Conservation (phyloP, 2,888 invertebrate genomes). For the Creontiades dilutus region DNA sequence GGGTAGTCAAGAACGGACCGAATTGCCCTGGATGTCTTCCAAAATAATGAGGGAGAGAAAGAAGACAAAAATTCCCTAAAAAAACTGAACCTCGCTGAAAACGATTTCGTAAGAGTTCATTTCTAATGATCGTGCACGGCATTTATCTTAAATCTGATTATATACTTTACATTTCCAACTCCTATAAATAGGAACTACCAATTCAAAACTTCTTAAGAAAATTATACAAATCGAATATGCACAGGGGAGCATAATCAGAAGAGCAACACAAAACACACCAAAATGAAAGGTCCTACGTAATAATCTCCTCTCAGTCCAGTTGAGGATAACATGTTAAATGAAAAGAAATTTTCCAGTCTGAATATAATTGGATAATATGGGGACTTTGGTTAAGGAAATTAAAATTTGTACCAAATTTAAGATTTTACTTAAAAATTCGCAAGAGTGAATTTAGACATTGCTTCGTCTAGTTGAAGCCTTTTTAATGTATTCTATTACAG, state of each 20-base stretch:
- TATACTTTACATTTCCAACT: neutral
- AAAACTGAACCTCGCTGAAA: neutral
- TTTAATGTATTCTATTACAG: too few species aligned
- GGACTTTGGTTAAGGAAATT: too few species aligned
- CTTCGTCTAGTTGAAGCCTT: too few species aligned
- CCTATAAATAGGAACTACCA: neutral
- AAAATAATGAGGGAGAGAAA: constrained; percentile 40
- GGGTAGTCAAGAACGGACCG: constrained; percentile 44
- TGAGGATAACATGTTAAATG: neutral
- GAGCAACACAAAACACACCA: neutral
- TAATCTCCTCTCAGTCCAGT: neutral
- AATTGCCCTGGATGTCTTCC: constrained; percentile 65
- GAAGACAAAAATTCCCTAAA: constrained; percentile 46
- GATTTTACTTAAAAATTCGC: too few species aligned
- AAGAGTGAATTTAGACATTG: too few species aligned
- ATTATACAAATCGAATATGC: too few species aligned
- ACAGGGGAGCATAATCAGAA: too few species aligned
- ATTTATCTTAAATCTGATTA: neutral
- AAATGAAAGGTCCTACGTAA: neutral
- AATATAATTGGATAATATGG: too few species aligned
- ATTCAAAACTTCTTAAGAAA: too few species aligned
- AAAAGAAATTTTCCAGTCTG: too few species aligned
- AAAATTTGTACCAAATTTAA: too few species aligned
- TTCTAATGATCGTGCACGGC: neutral
- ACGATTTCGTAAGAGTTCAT: neutral